phyloP scores from a whole-genome alignment of 1,140 invertebrate genomes.

The Panonychus citri region DNA sequence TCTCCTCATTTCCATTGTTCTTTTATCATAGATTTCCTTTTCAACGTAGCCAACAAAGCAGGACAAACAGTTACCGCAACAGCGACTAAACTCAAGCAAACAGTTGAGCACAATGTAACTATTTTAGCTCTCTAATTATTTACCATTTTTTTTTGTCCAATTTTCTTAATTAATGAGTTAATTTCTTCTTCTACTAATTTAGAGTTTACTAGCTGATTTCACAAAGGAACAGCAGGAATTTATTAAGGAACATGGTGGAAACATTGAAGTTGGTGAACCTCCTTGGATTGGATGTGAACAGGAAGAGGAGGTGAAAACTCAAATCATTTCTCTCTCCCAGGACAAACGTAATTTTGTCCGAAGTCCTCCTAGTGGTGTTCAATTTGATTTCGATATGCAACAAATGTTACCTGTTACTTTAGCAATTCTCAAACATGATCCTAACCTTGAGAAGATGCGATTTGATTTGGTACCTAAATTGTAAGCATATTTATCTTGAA shows the following conservation, averaged over 20 bases:
- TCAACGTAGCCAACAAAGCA: constrained; percentile 69
- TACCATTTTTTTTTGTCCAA: background rate
- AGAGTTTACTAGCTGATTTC: constrained; percentile 84
- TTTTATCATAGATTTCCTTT: constrained; percentile 35
- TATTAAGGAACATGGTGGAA: constrained; percentile 51
- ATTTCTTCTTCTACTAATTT: constrained; percentile 9
- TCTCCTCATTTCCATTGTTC: background rate
- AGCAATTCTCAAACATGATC: constrained; percentile 78
- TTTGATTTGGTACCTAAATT: constrained; percentile 96
- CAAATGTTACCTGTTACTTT: constrained; percentile 68
- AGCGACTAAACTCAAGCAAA: constrained; percentile 74
- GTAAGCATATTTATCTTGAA: constrained; percentile 7
- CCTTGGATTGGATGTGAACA: constrained; percentile 77
- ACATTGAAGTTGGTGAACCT: constrained; percentile 47
- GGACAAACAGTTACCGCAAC: constrained; percentile 48
- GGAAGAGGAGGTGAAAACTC: constrained; percentile 67
- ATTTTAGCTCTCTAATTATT: background rate
- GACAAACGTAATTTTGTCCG: constrained; percentile 91
- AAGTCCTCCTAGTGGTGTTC: constrained; percentile 76
- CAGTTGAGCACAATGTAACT: constrained; percentile 83
- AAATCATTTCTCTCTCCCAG: constrained; percentile 71
- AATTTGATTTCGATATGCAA: constrained; percentile 86
- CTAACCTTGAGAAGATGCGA: constrained; percentile 86
- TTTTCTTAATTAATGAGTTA: background rate
- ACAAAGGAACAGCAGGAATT: constrained; percentile 90